Percentiles rank a stretch among this genome's conserved stretches.
These are phyloP conservation scores for Alligator mississippiensis DNA, from an alignment of 2,113 vertebrate genomes.

Conservation along the genomic window DNA sequence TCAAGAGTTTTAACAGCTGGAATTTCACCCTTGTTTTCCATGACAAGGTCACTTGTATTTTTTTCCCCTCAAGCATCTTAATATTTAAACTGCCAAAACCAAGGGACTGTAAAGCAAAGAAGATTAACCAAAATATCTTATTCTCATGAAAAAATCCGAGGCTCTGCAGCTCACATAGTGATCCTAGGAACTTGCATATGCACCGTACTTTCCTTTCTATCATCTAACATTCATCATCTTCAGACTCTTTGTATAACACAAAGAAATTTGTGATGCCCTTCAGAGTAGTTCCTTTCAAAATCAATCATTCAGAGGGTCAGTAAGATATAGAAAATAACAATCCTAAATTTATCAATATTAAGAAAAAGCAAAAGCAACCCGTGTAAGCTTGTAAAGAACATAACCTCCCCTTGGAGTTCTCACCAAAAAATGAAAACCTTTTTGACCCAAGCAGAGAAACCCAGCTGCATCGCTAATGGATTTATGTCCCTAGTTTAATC, in stretches of 20 bases:
- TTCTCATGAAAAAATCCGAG: neutral
- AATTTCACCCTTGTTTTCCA: neutral
- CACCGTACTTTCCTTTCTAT: neutral
- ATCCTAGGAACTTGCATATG: neutral
- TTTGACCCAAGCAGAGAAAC: neutral
- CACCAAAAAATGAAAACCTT: neutral
- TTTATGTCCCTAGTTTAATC: neutral
- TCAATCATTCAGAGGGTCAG: neutral
- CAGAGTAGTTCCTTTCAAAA: neutral
- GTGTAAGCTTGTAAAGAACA: neutral
- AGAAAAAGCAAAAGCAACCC: neutral
- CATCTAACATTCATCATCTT: neutral
- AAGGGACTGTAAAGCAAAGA: neutral
- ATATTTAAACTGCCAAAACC: neutral
- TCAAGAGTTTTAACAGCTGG: neutral
- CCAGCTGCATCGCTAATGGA: neutral
- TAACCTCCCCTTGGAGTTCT: neutral
- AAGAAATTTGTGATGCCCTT: neutral
- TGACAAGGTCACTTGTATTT: neutral
- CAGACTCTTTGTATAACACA: neutral
- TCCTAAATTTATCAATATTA: neutral
- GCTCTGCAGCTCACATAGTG: accelerated
- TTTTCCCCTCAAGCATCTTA: neutral
- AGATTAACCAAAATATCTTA: neutral
- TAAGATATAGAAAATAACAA: neutral